Conservation (phyloP, 2,888 invertebrate species). For the Bruchidius siliquastri region DNA sequence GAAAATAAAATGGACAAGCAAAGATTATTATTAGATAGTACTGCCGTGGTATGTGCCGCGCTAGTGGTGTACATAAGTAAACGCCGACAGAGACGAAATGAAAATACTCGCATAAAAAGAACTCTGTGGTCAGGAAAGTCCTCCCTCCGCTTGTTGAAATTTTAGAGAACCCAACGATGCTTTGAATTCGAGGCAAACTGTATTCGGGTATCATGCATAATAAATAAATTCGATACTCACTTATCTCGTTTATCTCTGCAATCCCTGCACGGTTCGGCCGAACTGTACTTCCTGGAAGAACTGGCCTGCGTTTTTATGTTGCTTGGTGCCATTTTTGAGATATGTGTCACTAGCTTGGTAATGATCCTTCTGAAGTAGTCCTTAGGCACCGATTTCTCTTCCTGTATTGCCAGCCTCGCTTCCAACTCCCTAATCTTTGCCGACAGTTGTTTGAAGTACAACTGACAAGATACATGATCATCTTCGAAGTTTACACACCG, state of each 20-base stretch:
- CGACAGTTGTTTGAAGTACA: conserved; percentile 28
- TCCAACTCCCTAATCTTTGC: conserved; percentile 37
- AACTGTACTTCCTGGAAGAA: background rate
- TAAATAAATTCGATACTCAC: background rate
- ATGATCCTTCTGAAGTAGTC: conserved; percentile 45
- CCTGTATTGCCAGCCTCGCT: conserved; percentile 36
- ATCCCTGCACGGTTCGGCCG: background rate
- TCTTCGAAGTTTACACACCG: conserved; percentile 9
- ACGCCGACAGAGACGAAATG: too few species aligned
- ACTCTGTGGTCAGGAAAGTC: too few species aligned
- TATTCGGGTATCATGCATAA: too few species aligned
- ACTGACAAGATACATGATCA: conserved; percentile 24
- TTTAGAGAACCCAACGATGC: too few species aligned
- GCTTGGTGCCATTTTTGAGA: conserved; percentile 10
- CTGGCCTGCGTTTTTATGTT: background rate
- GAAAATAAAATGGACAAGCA: too few species aligned
- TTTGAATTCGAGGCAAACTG: too few species aligned
- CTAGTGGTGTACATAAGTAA: too few species aligned
- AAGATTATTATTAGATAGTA: too few species aligned
- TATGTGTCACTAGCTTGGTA: conserved; percentile 35
- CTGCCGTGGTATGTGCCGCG: too few species aligned
- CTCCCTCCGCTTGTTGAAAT: too few species aligned
- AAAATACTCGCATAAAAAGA: too few species aligned
- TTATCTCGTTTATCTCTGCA: background rate
- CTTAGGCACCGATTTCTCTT: conserved; percentile 40